Evolutionary conservation across 2,888 invertebrate species (phyloP), one percentile per base, ranked within the genome.

Genomic region (Hemicrepidius hirtus): DNA sequence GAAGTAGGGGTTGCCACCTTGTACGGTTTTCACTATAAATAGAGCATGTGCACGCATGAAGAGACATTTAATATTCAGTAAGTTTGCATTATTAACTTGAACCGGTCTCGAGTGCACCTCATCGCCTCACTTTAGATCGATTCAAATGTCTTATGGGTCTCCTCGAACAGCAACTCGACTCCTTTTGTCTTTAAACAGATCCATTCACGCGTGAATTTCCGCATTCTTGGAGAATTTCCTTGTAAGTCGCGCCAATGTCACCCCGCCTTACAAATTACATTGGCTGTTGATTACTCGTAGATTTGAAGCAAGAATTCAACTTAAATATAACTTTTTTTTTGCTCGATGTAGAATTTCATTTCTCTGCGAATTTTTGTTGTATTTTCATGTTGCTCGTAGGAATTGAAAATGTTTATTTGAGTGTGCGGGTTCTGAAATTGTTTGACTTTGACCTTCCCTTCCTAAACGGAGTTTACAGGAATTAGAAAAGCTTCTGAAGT

Each of bases 211-310:
- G 32, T 55, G 55, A 55, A 55, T 32, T 32, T 55, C 55, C 55
- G 35, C 55, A 35, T 55, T 55, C 55, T 55, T 55, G 55, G 32
- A 49, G 28, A 55, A 55, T 55, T 35, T 55, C 55, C 35, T 55
- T 32, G 12, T 49, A 49, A 49, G 49, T 49, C 49, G 12, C 49
- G 12, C 49, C 49, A 55, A 35, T 55, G 55, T 55, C 55, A 13
- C 32, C n/a, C 55, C 18, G 55, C 55, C 13, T 44, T 49, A 21
- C 18, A 20, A 49, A 49, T 49, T 49, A 49, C 20, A 49, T 49
- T 49, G 49, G 20, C 49, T 49, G 55, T 55, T 35, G 55, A 55
- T 55, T 55, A 32, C 28, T 55, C 35, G n/a, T 18, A 55, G 55
- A 32, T 55, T 55, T 55, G 55, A n/a, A 16, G 28, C 21, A 49